These are phyloP conservation scores for Gymnopithys bicolor DNA, from an alignment of 2,797 vertebrate genomes.

Conservation along the genomic window DNA sequence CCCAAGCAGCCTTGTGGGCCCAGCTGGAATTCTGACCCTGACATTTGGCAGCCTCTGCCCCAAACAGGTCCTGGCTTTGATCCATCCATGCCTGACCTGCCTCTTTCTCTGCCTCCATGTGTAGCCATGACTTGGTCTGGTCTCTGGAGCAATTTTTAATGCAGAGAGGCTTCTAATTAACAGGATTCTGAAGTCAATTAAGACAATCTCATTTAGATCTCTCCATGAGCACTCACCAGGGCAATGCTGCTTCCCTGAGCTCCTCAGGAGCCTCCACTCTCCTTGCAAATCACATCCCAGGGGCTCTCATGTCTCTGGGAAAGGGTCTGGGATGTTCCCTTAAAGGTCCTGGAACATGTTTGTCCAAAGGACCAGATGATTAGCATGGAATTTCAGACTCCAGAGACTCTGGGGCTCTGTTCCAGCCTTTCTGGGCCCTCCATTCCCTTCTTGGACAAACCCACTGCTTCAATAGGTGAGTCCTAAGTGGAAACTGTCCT, in stretches of 20 bases:
- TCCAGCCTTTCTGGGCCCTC: background rate
- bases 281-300: background rate
- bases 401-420: background rate
- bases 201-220: constrained; percentile 58
- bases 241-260: background rate
- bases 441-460: background rate
- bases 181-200: constrained; percentile 70
- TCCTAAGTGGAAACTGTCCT: background rate
- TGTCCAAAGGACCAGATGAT: background rate
- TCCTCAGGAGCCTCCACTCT: background rate
- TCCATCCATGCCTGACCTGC: background rate
- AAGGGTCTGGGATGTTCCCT: background rate
- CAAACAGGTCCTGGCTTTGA: background rate
- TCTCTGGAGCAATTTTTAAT: constrained; percentile 45
- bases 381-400: background rate
- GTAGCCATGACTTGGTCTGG: background rate
- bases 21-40: background rate
- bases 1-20: background rate
- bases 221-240: constrained; percentile 8
- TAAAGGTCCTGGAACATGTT: rapidly evolving
- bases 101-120: background rate
- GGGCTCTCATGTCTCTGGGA: background rate
- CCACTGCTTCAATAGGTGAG: background rate
- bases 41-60: background rate
- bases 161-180: constrained; percentile 65